Evolutionary conservation across 1,140 invertebrate genomes (phyloP), one percentile per base, ranked within the genome.

Genomic region (Chionoecetes opilio): DNA sequence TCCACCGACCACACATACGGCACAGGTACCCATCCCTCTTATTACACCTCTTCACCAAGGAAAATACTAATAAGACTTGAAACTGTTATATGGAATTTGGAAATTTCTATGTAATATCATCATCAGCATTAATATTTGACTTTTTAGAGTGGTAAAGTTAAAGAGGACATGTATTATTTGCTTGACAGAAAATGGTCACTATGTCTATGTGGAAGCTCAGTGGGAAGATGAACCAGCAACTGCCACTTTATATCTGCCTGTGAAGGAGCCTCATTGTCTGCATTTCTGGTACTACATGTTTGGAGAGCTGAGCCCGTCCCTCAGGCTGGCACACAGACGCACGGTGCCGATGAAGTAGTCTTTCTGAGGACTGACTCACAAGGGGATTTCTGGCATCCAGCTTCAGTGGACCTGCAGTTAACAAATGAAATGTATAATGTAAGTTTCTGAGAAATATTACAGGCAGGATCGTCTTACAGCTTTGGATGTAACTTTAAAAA

Each of bases 271-370:
- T 2, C 86, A 89, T 63, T 96, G 95, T 38, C 89, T 96, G 34
- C 82, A 31, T 37, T 96, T 96, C 93, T 96, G 95, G 95, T 96
- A 96, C 63, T 96, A 96, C 91, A 96, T 96, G 93, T 96, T 93
- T 53, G 95, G 95, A 3, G 90, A 89, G 85, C 53, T 84, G 26
- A 93, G 92, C 6, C 95, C 93, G 38, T 38, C 88, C 26, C 92
- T 96, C 82, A 82, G 0, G 95, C 91, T 35, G 75, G 37, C 17
- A 37, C 82, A 9, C 84, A 84, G 21, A 84, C 37, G 9, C 88
- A 91, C 17, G 88, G 85, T 21, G 29, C 29, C n/a, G 88, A 41
- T 29, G 34, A 88, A 6, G 85, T 88, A 1, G 41, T 46, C 11
- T 94, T 96, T 86, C 17, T 89, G 0, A 92, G 86, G 82, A 82